Percentiles rank a stretch among this genome's conserved stretches.
These are phyloP conservation scores for Sigmodon hispidus DNA, from an alignment of 2,113 vertebrate genomes.

Conservation along the genomic window DNA sequence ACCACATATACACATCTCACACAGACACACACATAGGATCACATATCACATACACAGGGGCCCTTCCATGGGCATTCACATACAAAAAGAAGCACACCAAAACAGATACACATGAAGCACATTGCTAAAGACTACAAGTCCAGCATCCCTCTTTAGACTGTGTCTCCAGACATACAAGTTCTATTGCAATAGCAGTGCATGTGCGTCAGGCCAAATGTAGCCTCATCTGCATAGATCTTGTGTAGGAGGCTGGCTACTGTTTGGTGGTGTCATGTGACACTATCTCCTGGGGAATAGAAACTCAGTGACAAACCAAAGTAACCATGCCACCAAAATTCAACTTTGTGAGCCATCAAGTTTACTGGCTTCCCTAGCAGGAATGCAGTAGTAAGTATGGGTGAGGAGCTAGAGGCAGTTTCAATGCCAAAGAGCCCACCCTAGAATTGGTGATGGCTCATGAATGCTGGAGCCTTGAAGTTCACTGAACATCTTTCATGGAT, in stretches of 20 bases:
- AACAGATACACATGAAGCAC: background rate
- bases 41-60: background rate
- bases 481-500: background rate
- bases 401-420: background rate
- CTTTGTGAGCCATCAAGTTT: background rate
- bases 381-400: background rate
- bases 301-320: background rate
- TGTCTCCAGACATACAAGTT: fast-evolving
- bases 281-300: background rate
- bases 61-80: background rate
- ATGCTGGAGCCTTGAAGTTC: background rate
- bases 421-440: background rate
- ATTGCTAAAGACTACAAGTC: background rate
- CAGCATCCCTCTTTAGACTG: too few relatives aligned
- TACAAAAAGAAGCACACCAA: background rate
- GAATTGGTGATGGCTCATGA: background rate
- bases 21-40: background rate
- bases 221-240: background rate
- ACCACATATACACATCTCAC: background rate
- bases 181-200: fast-evolving
- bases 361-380: background rate
- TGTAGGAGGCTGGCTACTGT: background rate
- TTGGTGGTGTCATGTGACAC: background rate
- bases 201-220: too few relatives aligned
- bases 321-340: background rate